Evolutionary conservation across 2,113 vertebrate species (phyloP).

Genomic region (Stercorarius parasiticus): DNA sequence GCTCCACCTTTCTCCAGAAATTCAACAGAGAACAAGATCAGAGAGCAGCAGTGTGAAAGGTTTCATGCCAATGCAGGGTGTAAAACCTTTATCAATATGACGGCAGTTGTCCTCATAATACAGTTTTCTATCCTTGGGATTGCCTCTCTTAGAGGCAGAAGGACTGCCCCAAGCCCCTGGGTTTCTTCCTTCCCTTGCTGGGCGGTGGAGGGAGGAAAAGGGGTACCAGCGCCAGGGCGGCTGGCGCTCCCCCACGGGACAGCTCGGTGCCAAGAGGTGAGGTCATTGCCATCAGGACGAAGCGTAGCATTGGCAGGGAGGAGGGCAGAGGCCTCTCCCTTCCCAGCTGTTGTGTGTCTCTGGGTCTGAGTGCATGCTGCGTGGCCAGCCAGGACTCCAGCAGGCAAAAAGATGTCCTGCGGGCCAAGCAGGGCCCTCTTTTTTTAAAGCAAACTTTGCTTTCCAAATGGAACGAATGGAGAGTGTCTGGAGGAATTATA

Average conservation of each 20-base stretch:
- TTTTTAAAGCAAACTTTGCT: neutral
- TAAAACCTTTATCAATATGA: neutral
- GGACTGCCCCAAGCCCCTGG: neutral
- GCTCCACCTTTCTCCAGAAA: neutral
- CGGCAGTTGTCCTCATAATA: neutral
- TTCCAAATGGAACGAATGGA: neutral
- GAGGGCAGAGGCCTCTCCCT: slow-evolving; percentile 12
- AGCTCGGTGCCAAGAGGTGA: slow-evolving; percentile 13
- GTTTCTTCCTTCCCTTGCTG: neutral
- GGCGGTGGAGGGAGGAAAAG: neutral
- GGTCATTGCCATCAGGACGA: neutral
- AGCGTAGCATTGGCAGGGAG: neutral
- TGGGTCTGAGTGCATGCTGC: neutral
- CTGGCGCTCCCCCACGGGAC: neutral
- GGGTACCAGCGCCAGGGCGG: neutral
- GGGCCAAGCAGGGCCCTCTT: neutral
- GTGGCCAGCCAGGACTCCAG: neutral
- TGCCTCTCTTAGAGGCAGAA: neutral
- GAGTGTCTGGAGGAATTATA: neutral
- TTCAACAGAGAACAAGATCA: neutral
- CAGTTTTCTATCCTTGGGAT: neutral
- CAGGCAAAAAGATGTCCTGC: neutral
- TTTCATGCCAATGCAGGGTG: neutral
- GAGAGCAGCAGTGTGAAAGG: neutral
- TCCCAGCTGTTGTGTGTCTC: neutral